phyloP scores from a whole-genome alignment of 2,797 vertebrate species.

The Setipinna tenuifilis region DNA sequence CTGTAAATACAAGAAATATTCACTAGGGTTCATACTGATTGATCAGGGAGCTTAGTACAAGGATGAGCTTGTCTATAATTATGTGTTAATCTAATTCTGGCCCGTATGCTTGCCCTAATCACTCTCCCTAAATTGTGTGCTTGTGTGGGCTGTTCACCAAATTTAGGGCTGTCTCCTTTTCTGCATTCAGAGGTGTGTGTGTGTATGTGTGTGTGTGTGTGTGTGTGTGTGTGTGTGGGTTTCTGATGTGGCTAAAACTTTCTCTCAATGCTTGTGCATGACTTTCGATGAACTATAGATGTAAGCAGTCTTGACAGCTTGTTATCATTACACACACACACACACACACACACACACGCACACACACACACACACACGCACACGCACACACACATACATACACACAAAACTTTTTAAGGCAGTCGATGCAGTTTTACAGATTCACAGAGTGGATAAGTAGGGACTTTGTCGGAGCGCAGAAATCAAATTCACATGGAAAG shows the following conservation, averaged over 20 bases:
- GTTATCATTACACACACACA: background rate
- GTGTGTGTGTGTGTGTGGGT: background rate
- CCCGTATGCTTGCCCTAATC: background rate
- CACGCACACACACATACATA: too few relatives aligned
- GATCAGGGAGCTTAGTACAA: background rate
- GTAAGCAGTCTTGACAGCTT: background rate
- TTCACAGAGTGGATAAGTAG: background rate
- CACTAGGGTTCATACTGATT: background rate
- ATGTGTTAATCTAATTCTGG: background rate
- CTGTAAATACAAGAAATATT: background rate
- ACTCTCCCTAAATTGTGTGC: background rate
- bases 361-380: too few relatives aligned
- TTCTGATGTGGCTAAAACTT: too few relatives aligned
- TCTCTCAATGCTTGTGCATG: too few relatives aligned
- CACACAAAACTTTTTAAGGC: background rate
- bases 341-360: background rate
- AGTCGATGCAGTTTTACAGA: background rate
- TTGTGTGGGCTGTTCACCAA: slow-evolving; percentile 7
- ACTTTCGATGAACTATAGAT: background rate
- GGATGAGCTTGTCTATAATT: background rate
- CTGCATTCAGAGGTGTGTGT: background rate
- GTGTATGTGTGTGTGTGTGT: slow-evolving; percentile 15
- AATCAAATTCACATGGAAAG: background rate
- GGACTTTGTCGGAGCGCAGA: background rate
- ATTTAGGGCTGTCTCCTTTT: background rate